Conservation (phyloP, 2,113 vertebrate species). For the Ramphastos sulfuratus region DNA sequence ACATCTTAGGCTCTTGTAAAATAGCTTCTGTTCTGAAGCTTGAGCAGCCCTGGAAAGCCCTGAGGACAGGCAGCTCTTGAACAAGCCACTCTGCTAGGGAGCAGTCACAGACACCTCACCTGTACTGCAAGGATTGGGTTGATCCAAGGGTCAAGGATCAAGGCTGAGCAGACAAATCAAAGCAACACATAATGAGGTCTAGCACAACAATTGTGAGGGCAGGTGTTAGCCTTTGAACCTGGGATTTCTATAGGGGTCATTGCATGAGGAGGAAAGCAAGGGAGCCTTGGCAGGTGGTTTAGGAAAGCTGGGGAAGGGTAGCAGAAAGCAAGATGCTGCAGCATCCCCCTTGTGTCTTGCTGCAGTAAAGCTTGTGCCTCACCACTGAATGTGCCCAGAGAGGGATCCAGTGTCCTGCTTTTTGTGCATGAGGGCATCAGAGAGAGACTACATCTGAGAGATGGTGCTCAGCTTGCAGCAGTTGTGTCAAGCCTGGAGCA, state of each 20-base stretch:
- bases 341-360: background rate
- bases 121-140: background rate
- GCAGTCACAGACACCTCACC: background rate
- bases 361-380: accelerated
- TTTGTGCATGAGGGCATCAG: accelerated
- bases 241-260: background rate
- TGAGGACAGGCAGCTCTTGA: background rate
- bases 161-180: background rate
- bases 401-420: background rate
- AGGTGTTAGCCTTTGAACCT: background rate
- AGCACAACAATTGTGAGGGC: background rate
- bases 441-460: background rate
- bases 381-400: background rate
- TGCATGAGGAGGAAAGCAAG: background rate
- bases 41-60: background rate
- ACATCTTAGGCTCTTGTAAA: background rate
- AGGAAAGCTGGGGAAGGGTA: background rate
- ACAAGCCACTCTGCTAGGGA: background rate
- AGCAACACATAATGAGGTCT: background rate
- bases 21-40: background rate
- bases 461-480: background rate
- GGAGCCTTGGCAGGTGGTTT: background rate
- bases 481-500: background rate
- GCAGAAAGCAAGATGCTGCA: background rate
- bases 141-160: background rate